phyloP scores from a whole-genome alignment of 1,140 invertebrate species.

The Cepaea nemoralis region DNA sequence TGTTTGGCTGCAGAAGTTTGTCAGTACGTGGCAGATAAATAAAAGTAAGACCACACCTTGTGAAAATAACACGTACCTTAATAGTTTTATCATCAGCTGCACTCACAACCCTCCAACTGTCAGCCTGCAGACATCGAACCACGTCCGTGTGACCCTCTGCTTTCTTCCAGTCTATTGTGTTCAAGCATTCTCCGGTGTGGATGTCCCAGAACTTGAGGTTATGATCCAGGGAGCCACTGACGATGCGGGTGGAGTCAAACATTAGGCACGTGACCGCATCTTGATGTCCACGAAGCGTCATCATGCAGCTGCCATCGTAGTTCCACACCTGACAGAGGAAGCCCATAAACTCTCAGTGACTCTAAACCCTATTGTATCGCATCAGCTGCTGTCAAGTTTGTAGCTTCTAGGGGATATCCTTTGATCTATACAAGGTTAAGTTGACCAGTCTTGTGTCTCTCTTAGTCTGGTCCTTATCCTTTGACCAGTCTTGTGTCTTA shows the following conservation, averaged over 20 bases:
- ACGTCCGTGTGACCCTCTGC: slow-evolving; percentile 76
- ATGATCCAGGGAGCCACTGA: slow-evolving; percentile 74
- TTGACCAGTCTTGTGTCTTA: no score
- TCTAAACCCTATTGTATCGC: no score
- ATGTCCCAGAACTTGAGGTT: slow-evolving; percentile 75
- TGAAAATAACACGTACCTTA: slow-evolving; percentile 71
- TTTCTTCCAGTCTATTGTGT: slow-evolving; percentile 76
- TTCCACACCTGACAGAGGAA: slow-evolving; percentile 15
- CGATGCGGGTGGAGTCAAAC: slow-evolving; percentile 73
- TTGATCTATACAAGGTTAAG: no score
- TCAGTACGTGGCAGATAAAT: no score
- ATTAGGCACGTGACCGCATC: slow-evolving; percentile 35
- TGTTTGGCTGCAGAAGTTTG: no score
- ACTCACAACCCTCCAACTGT: slow-evolving; percentile 75
- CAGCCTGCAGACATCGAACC: slow-evolving; percentile 74
- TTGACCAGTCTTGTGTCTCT: no score
- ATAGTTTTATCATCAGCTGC: slow-evolving; percentile 76
- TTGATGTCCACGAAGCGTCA: slow-evolving; percentile 36
- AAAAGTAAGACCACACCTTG: no score
- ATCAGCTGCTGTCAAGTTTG: no score
- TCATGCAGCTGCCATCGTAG: slow-evolving; percentile 20
- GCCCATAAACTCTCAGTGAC: no score
- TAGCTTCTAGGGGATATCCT: no score
- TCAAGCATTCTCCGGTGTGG: slow-evolving; percentile 72
- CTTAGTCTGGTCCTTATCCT: no score